Percentiles rank a stretch among this genome's conserved stretches.
Evolutionary conservation across 2,113 vertebrate species (phyloP).

Genomic region (Candoia aspera): DNA sequence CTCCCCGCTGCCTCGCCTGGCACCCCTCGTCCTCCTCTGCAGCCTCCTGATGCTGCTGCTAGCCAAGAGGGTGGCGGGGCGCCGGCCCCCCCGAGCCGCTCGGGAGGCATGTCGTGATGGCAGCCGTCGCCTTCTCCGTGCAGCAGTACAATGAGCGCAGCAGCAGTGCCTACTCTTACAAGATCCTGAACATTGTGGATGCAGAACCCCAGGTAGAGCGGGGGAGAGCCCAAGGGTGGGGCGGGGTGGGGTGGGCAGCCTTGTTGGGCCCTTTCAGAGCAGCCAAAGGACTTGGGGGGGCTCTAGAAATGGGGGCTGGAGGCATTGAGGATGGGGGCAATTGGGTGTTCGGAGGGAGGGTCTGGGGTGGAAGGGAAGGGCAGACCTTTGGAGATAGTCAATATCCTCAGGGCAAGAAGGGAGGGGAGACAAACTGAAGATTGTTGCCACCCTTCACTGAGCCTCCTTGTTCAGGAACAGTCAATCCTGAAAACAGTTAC

Average conservation of each 20-base stretch:
- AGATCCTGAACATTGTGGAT: fast-evolving
- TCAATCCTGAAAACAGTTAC: too few relatives aligned
- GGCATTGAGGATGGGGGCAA: too few relatives aligned
- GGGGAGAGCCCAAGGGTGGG: too few relatives aligned
- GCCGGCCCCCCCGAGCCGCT: not conserved
- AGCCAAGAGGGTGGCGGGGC: not conserved
- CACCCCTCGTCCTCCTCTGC: not conserved
- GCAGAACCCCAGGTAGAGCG: not conserved
- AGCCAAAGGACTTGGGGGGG: not conserved
- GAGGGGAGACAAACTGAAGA: too few relatives aligned
- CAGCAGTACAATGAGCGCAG: not conserved
- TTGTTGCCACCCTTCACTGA: too few relatives aligned
- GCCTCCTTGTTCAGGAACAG: too few relatives aligned
- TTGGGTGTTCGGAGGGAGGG: too few relatives aligned
- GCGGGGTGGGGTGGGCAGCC: not conserved
- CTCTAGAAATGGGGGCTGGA: not conserved
- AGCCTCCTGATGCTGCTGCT: not conserved
- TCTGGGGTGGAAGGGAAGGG: too few relatives aligned
- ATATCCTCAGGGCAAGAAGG: too few relatives aligned
- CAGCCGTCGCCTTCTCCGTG: not conserved
- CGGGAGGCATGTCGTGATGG: too few relatives aligned
- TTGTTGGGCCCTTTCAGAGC: not conserved
- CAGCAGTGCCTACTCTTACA: not conserved
- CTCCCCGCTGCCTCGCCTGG: not conserved
- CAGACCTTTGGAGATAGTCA: too few relatives aligned